Conservation (phyloP, 2,888 invertebrate genomes). For the Sphinx pinastri region DNA sequence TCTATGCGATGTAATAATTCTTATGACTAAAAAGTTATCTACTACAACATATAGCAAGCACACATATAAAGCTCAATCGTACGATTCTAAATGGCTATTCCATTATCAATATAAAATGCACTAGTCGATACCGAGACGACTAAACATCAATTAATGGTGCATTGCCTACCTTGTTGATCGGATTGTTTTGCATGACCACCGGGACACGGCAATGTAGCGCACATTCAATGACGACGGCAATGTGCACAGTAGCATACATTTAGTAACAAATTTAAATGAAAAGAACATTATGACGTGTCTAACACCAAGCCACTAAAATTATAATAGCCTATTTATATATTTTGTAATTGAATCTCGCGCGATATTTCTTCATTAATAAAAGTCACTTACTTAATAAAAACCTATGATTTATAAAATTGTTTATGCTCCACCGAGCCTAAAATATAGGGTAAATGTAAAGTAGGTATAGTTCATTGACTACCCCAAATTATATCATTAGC, state of each 20-base stretch:
- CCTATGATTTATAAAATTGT: no score
- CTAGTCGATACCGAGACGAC: background rate
- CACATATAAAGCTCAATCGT: background rate
- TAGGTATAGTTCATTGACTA: no score
- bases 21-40: background rate
- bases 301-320: no score
- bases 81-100: background rate
- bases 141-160: constrained; percentile 2
- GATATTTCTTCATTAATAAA: no score
- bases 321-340: no score
- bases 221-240: background rate
- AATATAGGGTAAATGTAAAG: no score
- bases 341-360: no score
- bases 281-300: no score
- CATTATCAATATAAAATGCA: background rate
- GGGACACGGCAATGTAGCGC: background rate
- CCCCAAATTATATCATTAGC: no score
- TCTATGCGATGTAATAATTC: no score
- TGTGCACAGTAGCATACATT: background rate
- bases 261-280: background rate
- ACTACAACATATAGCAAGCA: constrained; percentile 6
- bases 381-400: no score
- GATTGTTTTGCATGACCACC: background rate
- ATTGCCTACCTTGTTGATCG: background rate
- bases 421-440: no score